Base-by-base conservation (phyloP, 2,797 vertebrate species). In the Brachyalestes nurse region DNA sequence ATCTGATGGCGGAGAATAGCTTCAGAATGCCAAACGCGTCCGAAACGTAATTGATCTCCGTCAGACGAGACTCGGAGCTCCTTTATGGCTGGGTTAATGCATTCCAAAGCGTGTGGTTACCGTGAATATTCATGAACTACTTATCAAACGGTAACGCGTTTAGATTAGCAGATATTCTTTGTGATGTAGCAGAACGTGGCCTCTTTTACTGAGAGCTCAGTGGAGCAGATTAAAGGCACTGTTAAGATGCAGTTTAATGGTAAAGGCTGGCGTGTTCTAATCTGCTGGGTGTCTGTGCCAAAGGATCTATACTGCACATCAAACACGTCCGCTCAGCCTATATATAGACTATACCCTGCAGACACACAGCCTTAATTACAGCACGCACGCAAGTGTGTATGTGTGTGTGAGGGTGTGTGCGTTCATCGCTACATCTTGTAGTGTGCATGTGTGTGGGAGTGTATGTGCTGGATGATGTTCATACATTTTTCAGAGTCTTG, bases 121-220 rank as follows among this genome's bases (percentile, higher is more conserved):
- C 81, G 72, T 77, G 82, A 72, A 86, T 83, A 86, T 86, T 84
- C 80, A 83, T 83, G 77, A 81, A 76, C 67, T 75, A 78, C 67
- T 75, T 80, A 84, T 78, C 51, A 69, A 81, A 57, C n/a, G 67
- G 81, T 85, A 83, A 83, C 77, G 38, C 28, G 76, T 79, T 86
- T 86, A 82, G 83, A 83, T 86, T 9, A 12, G 75, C 69, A 83
- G 80, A 86, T 86, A 78, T 81, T 78, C 71, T 64, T 82, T 83
- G 62, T 79, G 81, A 81, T 86, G 77, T 60, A 45, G 66, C 73
- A 51, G 58, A 78, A 64, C 55, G 58, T 62, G 65, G 40, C 57
- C 62, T 53, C 57, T 9, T 81, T 25, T 34, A 40, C 62, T 10
- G n/a, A 42, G 74, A 38, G 74, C 58, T 77, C 34, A 78, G 75